phyloP scores from a whole-genome alignment of 2,113 vertebrate genomes.

The Nerophis lumbriciformis region DNA sequence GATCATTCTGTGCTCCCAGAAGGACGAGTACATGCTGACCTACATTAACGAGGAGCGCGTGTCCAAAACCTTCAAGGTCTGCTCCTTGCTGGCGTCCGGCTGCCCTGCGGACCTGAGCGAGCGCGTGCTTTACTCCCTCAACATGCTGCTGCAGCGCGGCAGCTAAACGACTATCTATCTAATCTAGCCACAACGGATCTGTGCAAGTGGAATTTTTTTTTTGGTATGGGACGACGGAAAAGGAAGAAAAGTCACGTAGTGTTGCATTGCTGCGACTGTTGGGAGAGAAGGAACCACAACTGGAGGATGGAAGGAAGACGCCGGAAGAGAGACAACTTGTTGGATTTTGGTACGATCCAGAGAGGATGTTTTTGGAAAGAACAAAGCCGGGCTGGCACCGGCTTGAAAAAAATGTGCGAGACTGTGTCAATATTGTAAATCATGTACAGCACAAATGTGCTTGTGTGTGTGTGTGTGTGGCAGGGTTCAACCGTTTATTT shows the following conservation, averaged over 20 bases:
- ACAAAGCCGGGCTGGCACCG: conserved; percentile 79
- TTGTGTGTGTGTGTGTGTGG: conserved; percentile 23
- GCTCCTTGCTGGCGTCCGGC: conserved; percentile 82
- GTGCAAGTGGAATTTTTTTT: conserved; percentile 4
- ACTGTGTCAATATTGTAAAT: conserved; percentile 49
- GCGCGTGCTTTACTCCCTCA: conserved; percentile 92
- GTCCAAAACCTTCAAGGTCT: conserved; percentile 85
- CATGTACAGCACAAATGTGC: conserved; percentile 43
- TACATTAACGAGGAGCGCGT: conserved; percentile 96
- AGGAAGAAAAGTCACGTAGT: conserved; percentile 29
- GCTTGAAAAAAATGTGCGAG: conserved; percentile 35
- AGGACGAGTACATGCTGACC: conserved; percentile 88
- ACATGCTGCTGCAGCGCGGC: conserved; percentile 92
- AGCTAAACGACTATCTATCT: conserved; percentile 68
- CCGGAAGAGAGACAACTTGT: conserved; percentile 30
- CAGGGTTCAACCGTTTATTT: conserved; percentile 11
- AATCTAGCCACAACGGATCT: conserved; percentile 11
- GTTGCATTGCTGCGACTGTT: conserved; percentile 22
- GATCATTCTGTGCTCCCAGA: conserved; percentile 91
- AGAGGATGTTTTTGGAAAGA: conserved; percentile 23
- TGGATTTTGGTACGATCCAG: conserved; percentile 78
- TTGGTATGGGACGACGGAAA: conserved; percentile 11
- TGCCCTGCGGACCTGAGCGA: conserved; percentile 84
- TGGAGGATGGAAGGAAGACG: conserved; percentile 59
- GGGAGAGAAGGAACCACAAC: conserved; percentile 4